Percentiles rank a stretch among this genome's conserved stretches.
phyloP scores from a whole-genome alignment of 2,113 vertebrate species.

The Panurus biarmicus region DNA sequence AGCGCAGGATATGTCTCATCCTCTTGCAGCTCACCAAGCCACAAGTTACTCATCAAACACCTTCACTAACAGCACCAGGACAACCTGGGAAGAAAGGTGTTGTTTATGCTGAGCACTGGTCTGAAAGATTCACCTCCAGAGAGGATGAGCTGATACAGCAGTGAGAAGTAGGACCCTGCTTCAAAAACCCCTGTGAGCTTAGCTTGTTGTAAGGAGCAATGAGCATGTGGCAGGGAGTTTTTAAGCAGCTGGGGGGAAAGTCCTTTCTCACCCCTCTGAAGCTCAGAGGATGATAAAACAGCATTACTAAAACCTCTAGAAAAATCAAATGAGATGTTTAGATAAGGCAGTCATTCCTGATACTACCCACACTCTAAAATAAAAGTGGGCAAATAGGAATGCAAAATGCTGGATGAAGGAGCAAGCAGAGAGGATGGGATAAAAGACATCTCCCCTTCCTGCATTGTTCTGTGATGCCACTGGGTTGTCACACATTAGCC shows the following conservation, averaged over 20 bases:
- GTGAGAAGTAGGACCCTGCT: background rate
- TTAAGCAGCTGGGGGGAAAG: background rate
- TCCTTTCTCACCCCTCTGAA: background rate
- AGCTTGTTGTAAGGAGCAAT: background rate
- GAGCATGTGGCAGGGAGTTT: background rate
- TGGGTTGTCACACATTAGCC: background rate
- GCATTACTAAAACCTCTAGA: background rate
- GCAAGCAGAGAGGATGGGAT: background rate
- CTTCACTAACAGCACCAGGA: background rate
- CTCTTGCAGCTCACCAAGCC: background rate
- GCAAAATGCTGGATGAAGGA: background rate
- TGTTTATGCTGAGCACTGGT: background rate
- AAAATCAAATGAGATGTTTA: background rate
- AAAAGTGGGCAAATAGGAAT: background rate
- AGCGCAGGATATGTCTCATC: background rate
- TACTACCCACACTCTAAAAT: background rate
- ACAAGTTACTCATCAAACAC: background rate
- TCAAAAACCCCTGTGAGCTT: background rate
- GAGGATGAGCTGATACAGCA: background rate
- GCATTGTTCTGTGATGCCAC: background rate
- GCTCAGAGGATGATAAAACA: background rate
- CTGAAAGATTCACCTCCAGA: background rate
- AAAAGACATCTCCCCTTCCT: background rate
- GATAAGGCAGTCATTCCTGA: background rate
- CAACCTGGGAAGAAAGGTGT: background rate